These are phyloP conservation scores for Sardinella longiceps DNA, from an alignment of 2,797 vertebrate genomes.

Conservation along the genomic window DNA sequence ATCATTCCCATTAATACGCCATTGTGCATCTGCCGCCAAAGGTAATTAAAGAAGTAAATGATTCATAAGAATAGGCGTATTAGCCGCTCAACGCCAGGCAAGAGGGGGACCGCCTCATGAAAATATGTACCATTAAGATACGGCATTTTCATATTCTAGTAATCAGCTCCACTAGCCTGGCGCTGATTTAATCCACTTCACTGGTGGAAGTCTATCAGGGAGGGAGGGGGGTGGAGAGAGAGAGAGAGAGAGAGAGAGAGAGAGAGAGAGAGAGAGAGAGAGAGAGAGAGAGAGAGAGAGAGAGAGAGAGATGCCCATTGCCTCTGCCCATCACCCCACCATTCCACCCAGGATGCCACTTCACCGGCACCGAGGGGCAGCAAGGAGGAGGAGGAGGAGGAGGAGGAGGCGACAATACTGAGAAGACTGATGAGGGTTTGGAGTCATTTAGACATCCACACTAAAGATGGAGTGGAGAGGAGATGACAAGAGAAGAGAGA, in stretches of 20 bases:
- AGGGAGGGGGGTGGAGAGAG: slow-evolving; percentile 22
- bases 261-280: slow-evolving; percentile 21
- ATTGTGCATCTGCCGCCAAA: slow-evolving; percentile 99
- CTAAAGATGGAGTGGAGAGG: slow-evolving; percentile 51
- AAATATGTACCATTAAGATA: slow-evolving; percentile 99
- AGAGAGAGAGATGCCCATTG: background rate
- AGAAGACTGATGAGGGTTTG: slow-evolving; percentile 39
- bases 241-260: slow-evolving; percentile 54
- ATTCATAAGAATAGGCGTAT: slow-evolving; percentile 99
- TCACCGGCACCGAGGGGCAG: background rate
- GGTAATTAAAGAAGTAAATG: slow-evolving; percentile 99
- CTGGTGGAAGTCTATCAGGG: slow-evolving; percentile 90
- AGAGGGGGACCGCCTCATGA: slow-evolving; percentile 91
- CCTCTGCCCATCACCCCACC: background rate
- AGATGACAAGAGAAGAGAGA: slow-evolving; percentile 14
- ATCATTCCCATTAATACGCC: slow-evolving; percentile 99
- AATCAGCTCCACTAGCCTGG: slow-evolving; percentile 95
- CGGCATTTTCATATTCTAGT: slow-evolving; percentile 92
- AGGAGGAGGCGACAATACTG: background rate
- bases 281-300: background rate
- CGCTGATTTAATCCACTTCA: slow-evolving; percentile 98
- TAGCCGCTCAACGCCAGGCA: slow-evolving; percentile 97
- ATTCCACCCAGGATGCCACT: background rate
- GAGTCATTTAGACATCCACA: slow-evolving; percentile 60
- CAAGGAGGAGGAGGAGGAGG: background rate